These are phyloP conservation scores for Alligator mississippiensis DNA, from an alignment of 2,113 vertebrate species.

Conservation along the genomic window DNA sequence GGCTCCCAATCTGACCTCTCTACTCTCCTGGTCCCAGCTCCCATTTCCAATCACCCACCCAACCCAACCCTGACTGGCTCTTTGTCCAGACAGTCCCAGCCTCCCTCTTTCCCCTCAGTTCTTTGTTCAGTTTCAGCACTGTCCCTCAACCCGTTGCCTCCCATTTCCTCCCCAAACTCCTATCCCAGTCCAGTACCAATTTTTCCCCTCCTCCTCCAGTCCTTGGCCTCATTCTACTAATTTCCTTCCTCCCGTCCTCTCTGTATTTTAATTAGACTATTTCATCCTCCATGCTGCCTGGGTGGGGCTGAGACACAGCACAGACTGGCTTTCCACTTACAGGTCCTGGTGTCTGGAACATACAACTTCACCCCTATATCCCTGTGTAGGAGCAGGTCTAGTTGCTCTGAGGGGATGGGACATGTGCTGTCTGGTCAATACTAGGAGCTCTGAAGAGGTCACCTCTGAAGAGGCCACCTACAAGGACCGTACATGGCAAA, in stretches of 20 bases:
- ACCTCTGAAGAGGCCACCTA: too few relatives aligned
- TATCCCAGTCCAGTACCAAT: background rate
- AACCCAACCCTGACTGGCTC: background rate
- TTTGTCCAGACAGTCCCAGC: background rate
- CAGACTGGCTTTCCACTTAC: background rate
- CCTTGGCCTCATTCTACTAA: background rate
- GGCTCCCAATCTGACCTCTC: background rate
- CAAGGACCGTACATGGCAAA: background rate
- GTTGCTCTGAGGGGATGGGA: background rate
- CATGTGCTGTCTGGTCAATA: background rate
- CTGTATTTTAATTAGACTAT: background rate
- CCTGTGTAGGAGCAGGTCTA: background rate
- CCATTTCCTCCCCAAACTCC: background rate
- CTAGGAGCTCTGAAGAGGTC: background rate
- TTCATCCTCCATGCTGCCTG: background rate
- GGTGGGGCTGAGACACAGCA: background rate
- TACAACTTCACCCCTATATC: background rate
- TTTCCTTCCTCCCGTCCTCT: background rate
- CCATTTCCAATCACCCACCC: background rate
- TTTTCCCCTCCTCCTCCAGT: background rate
- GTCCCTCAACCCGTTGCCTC: background rate
- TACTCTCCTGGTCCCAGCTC: background rate
- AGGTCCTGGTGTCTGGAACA: background rate
- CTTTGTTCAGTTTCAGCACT: background rate
- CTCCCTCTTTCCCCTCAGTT: background rate